Percentiles rank a stretch among this genome's conserved stretches.
Conservation (phyloP, 2,113 vertebrate genomes). For the Odobenus rosmarus region DNA sequence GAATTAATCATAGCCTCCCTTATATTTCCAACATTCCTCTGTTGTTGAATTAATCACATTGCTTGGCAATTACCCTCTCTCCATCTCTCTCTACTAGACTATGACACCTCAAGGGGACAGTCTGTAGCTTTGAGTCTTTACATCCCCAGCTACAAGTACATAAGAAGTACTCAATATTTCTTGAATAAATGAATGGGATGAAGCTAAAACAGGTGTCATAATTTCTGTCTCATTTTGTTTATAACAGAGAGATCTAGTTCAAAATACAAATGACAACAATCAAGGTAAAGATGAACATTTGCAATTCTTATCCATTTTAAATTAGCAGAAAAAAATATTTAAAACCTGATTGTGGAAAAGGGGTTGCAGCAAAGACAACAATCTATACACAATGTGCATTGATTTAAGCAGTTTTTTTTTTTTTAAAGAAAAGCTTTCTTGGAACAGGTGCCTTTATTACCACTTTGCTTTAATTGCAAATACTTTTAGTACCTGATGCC, state of each 20-base stretch:
- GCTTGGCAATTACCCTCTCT: neutral
- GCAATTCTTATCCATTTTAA: slow-evolving; percentile 38
- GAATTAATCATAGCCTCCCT: neutral
- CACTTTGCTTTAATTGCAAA: slow-evolving; percentile 72
- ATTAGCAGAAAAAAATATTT: slow-evolving; percentile 50
- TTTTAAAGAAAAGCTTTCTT: slow-evolving; percentile 45
- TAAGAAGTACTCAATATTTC: neutral
- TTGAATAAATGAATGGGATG: neutral
- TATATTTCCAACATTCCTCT: neutral
- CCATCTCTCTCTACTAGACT: neutral
- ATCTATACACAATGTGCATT: neutral
- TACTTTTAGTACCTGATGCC: slow-evolving; percentile 67
- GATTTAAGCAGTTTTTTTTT: neutral
- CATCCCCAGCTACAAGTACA: neutral
- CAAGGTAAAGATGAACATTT: slow-evolving; percentile 43
- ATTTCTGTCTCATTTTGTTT: slow-evolving; percentile 24
- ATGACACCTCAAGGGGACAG: neutral
- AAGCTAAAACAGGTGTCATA: neutral
- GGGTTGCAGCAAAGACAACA: neutral
- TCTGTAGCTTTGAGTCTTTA: neutral
- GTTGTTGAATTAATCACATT: neutral
- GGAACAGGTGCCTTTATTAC: slow-evolving; percentile 69
- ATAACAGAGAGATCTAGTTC: neutral
- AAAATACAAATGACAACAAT: slow-evolving; percentile 32
- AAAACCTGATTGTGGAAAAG: neutral